Evolutionary conservation across 2,888 invertebrate species (phyloP), one percentile per base, ranked within the genome.

Genomic region (Yponomeuta sedellus): DNA sequence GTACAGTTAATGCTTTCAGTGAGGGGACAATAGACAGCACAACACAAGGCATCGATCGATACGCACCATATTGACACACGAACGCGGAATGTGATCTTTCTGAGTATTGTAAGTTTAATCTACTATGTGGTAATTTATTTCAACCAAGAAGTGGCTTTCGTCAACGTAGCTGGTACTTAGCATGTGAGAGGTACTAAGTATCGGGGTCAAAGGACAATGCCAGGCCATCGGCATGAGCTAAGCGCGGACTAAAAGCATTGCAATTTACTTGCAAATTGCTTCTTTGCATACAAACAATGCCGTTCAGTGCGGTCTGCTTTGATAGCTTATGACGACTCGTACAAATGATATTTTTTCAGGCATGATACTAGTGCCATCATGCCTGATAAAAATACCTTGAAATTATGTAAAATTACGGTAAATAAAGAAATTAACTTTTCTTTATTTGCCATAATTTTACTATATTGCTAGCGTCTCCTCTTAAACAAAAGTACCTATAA

Each of bases 181-280:
- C 16, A 52, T 52, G 44, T 52, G n/a, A 52, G 16, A 52, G 34
- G 34, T 34, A 34, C 8, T 0, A 16, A 16, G 44, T 52, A 52
- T 52, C 16, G 44, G 10, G 20, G 63, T 44, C 63, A 44, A 44
- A 63, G 40, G 40, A 63, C 44, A 44, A 19, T 63, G 40, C 16
- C 63, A 20, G 63, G 63, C 40, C 63, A 63, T 44, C 63, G 63
- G 22, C 63, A 40, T 44, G 44, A 44, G 10, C 22, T 63, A 12
- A 40, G 19, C 19, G 12, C 22, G 16, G 25, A 25, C 34, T 34
- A 61, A 61, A 59, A 20, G 59, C 62, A 39, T 34, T 19, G 63
- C 44, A 63, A 40, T 44, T 44, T 44, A 63, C 63, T 63, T 63
- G 63, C 63, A 63, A 63, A 63, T 44, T 20, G 22, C 20, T 44